phyloP scores from a whole-genome alignment of 1,140 invertebrate species.

The Ceratina australensis region DNA sequence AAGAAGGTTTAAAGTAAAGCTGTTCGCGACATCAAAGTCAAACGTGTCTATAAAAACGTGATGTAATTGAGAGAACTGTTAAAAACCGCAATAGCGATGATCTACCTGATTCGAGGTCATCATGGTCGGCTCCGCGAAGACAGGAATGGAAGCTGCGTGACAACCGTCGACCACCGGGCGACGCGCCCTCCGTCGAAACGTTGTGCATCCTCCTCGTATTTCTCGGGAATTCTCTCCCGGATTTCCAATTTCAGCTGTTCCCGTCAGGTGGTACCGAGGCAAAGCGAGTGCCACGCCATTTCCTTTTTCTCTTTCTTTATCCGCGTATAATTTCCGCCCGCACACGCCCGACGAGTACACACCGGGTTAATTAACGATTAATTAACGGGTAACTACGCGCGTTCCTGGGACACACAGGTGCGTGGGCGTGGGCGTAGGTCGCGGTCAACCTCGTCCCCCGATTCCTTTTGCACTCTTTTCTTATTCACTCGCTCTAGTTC shows the following conservation, averaged over 20 bases:
- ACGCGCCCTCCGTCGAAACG: conserved; percentile 79
- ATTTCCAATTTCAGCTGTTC: background rate
- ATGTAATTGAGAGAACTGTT: too few species aligned
- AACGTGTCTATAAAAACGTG: too few species aligned
- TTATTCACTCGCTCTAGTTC: conserved; percentile 51
- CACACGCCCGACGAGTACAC: conserved; percentile 45
- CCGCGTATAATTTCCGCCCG: background rate
- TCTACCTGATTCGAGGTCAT: conserved; percentile 81
- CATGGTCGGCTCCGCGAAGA: conserved; percentile 82
- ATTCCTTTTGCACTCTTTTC: conserved; percentile 9
- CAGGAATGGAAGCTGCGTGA: conserved; percentile 85
- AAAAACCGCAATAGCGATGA: background rate
- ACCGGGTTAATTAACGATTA: conserved; percentile 53
- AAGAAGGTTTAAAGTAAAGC: too few species aligned
- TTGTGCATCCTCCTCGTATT: conserved; percentile 61
- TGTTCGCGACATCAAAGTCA: too few species aligned
- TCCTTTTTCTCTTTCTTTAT: background rate
- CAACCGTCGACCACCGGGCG: conserved; percentile 82
- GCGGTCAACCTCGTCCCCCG: conserved; percentile 24
- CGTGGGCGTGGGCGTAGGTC: conserved; percentile 36
- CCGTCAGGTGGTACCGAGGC: conserved; percentile 39
- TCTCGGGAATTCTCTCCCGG: background rate
- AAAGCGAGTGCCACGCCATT: conserved; percentile 25
- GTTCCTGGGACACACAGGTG: background rate
- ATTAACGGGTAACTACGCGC: conserved; percentile 47